Conservation (phyloP, 2,797 vertebrate species). For the Amblyraja radiata region DNA sequence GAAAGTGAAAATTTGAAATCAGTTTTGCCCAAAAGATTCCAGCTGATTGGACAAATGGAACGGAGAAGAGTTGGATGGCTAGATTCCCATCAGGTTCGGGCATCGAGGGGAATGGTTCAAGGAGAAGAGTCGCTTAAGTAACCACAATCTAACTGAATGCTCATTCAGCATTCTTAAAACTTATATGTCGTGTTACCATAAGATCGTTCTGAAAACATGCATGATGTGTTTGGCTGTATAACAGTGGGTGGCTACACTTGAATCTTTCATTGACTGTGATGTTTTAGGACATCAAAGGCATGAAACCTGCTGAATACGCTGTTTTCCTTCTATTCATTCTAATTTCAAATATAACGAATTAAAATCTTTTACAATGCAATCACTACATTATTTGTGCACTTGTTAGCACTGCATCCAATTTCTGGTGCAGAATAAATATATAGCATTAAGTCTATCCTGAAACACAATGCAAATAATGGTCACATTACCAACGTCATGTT, state of each 20-base stretch:
- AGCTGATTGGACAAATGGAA: neutral
- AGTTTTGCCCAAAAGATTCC: neutral
- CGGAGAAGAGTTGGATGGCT: neutral
- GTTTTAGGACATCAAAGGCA: neutral
- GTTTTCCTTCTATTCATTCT: neutral
- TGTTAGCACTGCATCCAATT: slow-evolving; percentile 11
- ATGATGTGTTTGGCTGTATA: neutral
- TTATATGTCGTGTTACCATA: neutral
- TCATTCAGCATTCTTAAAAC: neutral
- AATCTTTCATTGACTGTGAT: neutral
- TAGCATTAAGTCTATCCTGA: neutral
- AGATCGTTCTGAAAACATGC: neutral
- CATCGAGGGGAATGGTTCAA: neutral
- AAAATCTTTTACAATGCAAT: neutral
- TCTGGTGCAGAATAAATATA: neutral
- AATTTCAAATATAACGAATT: neutral
- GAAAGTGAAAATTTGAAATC: neutral
- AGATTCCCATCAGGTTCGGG: neutral
- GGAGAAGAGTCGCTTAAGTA: neutral
- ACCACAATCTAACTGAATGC: neutral
- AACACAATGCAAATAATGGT: neutral
- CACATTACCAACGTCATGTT: neutral
- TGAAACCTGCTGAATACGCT: neutral
- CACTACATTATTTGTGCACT: neutral
- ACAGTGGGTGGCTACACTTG: neutral